Evolutionary conservation across 1,140 invertebrate species (phyloP), one percentile per base, ranked within the genome.

Genomic region (Dufourea novaeangliae): DNA sequence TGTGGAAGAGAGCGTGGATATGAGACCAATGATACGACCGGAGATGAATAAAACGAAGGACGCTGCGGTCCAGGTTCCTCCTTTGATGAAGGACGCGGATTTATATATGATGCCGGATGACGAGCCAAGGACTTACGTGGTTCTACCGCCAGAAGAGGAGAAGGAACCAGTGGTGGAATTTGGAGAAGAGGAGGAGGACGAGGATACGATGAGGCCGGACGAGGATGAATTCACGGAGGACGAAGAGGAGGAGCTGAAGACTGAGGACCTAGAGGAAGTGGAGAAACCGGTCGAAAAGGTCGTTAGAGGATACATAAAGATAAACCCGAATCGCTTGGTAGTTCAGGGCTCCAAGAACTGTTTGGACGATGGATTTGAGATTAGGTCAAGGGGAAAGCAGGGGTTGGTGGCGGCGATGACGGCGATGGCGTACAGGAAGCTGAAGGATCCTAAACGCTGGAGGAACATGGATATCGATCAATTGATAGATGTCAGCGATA

Each of bases 301-400:
- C 4, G 73, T 87, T 17, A 78, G 63, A 11, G 87, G 87, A n/a
- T 92, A 88, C 57, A 72, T 46, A 10, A 68, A 88, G 27, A 32
- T 91, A 0, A 90, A 88, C 69, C 73, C 86, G 5, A 79, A 90
- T 59, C 72, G 89, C 32, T 39, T 92, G 10, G 29, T 87, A 1
- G 79, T 93, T 7, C 74, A 74, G 7, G 91, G 89, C 12, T 84
- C 77, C 0, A 80, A 83, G 32, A 92, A 88, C 73, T 90, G 87
- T 37, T 6, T 83, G 0, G 70, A 72, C 22, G 44, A 73, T 7
- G 73, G 81, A 10, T 90, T 82, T 66, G 12, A 46, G 1, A 56
- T 72, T 10, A 34, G n/a, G 6, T 69, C 68, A n/a, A 82, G 86
- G 25, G 91, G 91, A 2, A 82, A 79, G 27, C 90, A 91, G 64